phyloP scores from a whole-genome alignment of 2,888 invertebrate species.

The Diloba caeruleocephala region DNA sequence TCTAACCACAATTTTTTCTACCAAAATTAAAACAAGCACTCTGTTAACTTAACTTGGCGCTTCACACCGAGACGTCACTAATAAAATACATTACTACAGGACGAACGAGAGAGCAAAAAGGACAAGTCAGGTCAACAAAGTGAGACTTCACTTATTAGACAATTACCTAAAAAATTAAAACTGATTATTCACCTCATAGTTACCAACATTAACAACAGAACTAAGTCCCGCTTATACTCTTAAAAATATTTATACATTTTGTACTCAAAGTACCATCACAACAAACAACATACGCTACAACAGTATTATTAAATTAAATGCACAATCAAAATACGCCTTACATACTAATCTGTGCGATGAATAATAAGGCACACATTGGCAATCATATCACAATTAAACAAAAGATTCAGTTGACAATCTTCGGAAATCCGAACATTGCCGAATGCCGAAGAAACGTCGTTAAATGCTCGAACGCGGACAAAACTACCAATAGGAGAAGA shows the following conservation, averaged over 20 bases:
- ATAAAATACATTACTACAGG: conserved; percentile 7
- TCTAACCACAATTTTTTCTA: conserved; percentile 20
- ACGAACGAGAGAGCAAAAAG: conserved; percentile 16
- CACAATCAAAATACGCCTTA: conserved; percentile 58
- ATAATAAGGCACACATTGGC: conserved; percentile 47
- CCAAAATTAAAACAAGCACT: conserved; percentile 28
- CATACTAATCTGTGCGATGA: conserved; percentile 34
- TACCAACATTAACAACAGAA: conserved; percentile 53
- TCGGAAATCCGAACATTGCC: conserved; percentile 11
- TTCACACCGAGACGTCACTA: conserved; percentile 20
- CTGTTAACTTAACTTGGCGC: conserved; percentile 37
- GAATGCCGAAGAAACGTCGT: conserved; percentile 12
- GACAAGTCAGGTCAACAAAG: conserved; percentile 43
- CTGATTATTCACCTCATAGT: conserved; percentile 23
- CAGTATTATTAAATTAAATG: conserved; percentile 50
- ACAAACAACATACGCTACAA: conserved; percentile 44
- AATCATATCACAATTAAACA: conserved; percentile 43
- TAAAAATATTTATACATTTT: conserved; percentile 58
- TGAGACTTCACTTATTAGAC: conserved; percentile 12
- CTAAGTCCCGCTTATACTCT: conserved; percentile 71
- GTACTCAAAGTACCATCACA: conserved; percentile 83
- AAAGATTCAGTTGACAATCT: conserved; percentile 27
- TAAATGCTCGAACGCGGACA: conserved; percentile 7
- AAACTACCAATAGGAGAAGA: conserved; percentile 15
- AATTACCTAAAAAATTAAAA: conserved; percentile 20